These are phyloP conservation scores for Caenorhabditis imperialis DNA, from an alignment of 2,888 invertebrate species.

Conservation along the genomic window DNA sequence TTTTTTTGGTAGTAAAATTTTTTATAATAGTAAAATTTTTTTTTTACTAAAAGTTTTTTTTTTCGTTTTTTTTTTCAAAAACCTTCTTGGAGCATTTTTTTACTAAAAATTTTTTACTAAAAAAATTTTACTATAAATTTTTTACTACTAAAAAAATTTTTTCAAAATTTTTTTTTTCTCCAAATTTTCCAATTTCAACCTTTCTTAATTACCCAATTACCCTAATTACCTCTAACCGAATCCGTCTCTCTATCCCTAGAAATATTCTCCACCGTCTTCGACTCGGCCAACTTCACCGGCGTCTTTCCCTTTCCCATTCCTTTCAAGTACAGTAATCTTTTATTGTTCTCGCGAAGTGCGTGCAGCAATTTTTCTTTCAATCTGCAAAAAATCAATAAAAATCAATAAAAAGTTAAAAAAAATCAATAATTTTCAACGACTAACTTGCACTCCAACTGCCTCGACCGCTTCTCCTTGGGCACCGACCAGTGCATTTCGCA, in stretches of 20 bases:
- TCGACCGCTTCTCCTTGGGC: slow-evolving; percentile 63
- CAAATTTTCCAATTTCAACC: not conserved
- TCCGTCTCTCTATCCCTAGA: slow-evolving; percentile 63
- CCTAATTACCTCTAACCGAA: slow-evolving; percentile 73
- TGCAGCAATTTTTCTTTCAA: slow-evolving; percentile 72
- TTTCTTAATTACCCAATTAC: no score
- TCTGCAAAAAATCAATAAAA: slow-evolving; percentile 49
- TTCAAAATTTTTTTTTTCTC: not conserved
- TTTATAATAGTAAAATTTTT: no score
- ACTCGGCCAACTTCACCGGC: slow-evolving; percentile 71
- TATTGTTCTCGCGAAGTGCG: slow-evolving; percentile 72
- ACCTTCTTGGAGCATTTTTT: no score
- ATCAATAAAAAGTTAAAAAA: no score
- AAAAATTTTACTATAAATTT: no score
- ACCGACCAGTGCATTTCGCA: slow-evolving; percentile 77
- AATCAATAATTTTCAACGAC: slow-evolving; percentile 5
- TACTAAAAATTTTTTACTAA: no score
- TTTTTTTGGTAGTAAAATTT: no score
- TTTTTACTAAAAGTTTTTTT: no score
- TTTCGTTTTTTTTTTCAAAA: no score
- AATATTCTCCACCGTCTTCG: slow-evolving; percentile 74
- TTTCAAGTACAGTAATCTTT: slow-evolving; percentile 67
- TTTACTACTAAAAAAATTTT: no score
- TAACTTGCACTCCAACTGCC: slow-evolving; percentile 68
- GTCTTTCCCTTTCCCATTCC: slow-evolving; percentile 58